Percentiles rank a stretch among this genome's conserved stretches.
Conservation (phyloP, 2,797 vertebrate genomes). For the Babyrousa celebensis region DNA sequence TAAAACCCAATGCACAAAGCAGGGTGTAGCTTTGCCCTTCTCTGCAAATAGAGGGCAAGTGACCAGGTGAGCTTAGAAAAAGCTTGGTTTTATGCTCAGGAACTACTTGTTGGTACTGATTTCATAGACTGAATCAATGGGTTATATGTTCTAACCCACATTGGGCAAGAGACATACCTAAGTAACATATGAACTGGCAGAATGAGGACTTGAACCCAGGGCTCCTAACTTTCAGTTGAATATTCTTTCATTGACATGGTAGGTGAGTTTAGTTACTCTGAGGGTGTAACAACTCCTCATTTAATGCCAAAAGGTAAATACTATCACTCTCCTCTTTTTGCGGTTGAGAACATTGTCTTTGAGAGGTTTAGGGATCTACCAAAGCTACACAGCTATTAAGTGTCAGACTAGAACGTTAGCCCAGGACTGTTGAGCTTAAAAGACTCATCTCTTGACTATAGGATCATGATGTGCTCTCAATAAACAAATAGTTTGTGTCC, state of each 20-base stretch:
- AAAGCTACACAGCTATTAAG: not conserved
- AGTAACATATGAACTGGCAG: not conserved
- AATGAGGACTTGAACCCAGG: not conserved
- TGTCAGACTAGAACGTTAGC: not conserved
- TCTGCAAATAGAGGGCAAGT: not conserved
- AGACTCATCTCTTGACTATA: not conserved
- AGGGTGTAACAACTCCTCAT: not conserved
- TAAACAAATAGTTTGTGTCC: conserved; percentile 24
- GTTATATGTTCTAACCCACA: not conserved
- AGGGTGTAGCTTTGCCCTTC: not conserved
- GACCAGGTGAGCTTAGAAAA: not conserved
- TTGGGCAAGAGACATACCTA: not conserved
- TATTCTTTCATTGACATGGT: not conserved
- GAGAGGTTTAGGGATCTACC: not conserved
- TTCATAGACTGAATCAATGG: not conserved
- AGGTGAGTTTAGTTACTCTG: conserved; percentile 4
- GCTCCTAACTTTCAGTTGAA: not conserved
- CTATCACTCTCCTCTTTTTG: not conserved
- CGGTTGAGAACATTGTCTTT: not conserved
- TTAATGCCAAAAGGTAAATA: not conserved
- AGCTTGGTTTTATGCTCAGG: not conserved
- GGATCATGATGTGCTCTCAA: not conserved
- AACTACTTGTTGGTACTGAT: conserved; percentile 5
- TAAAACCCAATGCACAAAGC: not conserved
- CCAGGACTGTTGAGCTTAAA: not conserved